These are phyloP conservation scores for Cylas formicarius DNA, from an alignment of 1,140 invertebrate genomes.

Conservation along the genomic window DNA sequence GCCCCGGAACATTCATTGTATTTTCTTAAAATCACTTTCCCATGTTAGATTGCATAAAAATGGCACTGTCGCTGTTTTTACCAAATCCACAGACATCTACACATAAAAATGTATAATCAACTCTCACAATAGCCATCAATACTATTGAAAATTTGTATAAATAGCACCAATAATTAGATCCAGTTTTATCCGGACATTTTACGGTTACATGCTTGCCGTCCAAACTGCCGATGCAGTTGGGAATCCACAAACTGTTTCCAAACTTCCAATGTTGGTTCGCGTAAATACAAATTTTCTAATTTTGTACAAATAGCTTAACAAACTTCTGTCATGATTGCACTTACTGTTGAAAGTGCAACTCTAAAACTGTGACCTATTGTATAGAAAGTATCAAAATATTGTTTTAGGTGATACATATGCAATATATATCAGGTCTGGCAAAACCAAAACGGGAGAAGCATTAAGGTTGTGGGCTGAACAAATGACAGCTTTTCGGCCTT, in stretches of 20 bases:
- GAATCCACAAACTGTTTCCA: slow-evolving; percentile 34
- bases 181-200: slow-evolving; percentile 36
- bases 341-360: slow-evolving; percentile 13
- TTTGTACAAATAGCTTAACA: neutral
- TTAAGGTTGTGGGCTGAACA: too few species aligned
- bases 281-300: slow-evolving; percentile 22
- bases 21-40: slow-evolving; percentile 26
- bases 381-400: slow-evolving; percentile 13
- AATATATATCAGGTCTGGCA: slow-evolving; percentile 13
- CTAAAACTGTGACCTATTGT: slow-evolving; percentile 18
- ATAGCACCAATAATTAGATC: slow-evolving; percentile 42
- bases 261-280: slow-evolving; percentile 24
- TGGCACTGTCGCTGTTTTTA: slow-evolving; percentile 36
- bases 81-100: slow-evolving; percentile 42
- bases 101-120: slow-evolving; percentile 41
- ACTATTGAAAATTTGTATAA: slow-evolving; percentile 41
- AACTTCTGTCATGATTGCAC: slow-evolving; percentile 13
- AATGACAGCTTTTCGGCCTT: too few species aligned
- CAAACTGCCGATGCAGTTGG: slow-evolving; percentile 37
- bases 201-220: slow-evolving; percentile 45
- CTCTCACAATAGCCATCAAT: slow-evolving; percentile 41
- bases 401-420: slow-evolving; percentile 17
- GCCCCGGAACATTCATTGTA: slow-evolving; percentile 24
- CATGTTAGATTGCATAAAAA: too few species aligned
- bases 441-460: slow-evolving; percentile 16